Conservation (phyloP, 2,888 invertebrate genomes). For the Lasius platythorax region DNA sequence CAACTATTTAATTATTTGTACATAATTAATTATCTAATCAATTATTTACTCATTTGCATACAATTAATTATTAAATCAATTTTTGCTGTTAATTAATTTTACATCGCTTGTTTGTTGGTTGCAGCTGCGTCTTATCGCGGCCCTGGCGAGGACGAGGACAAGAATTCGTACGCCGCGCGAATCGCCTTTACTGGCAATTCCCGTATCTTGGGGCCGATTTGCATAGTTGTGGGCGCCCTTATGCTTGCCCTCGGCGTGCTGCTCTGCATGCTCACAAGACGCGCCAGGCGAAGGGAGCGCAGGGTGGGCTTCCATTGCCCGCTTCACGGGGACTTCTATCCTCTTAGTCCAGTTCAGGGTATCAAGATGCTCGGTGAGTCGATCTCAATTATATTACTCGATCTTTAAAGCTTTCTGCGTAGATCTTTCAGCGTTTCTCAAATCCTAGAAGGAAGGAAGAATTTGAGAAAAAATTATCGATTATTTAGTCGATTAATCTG, state of each 20-base stretch:
- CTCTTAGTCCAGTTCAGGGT: conserved; percentile 89
- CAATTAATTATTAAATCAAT: neutral
- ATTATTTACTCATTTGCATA: too few species aligned
- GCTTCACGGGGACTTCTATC: conserved; percentile 92
- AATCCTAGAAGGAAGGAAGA: neutral
- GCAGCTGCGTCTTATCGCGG: conserved; percentile 91
- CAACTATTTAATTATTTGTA: too few species aligned
- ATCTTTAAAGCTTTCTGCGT: neutral
- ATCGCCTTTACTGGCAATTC: conserved; percentile 92
- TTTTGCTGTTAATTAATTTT: conserved; percentile 16
- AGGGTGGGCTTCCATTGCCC: conserved; percentile 92
- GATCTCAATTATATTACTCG: neutral
- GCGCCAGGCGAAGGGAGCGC: conserved; percentile 90
- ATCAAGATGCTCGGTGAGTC: conserved; percentile 82
- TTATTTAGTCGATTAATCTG: neutral
- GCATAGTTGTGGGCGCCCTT: conserved; percentile 91
- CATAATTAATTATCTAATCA: neutral
- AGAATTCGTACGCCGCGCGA: conserved; percentile 90
- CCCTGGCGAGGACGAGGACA: conserved; percentile 91
- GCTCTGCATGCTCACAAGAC: conserved; percentile 89
- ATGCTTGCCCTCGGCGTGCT: conserved; percentile 90
- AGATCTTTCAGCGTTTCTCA: neutral
- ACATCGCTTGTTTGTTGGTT: conserved; percentile 46
- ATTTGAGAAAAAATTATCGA: neutral
- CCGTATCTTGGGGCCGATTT: conserved; percentile 91